A percentile compares a stretch with the other conserved stretches of the same genome.
Conservation (phyloP, 2,113 vertebrate species). For the Zosterops borbonicus region DNA sequence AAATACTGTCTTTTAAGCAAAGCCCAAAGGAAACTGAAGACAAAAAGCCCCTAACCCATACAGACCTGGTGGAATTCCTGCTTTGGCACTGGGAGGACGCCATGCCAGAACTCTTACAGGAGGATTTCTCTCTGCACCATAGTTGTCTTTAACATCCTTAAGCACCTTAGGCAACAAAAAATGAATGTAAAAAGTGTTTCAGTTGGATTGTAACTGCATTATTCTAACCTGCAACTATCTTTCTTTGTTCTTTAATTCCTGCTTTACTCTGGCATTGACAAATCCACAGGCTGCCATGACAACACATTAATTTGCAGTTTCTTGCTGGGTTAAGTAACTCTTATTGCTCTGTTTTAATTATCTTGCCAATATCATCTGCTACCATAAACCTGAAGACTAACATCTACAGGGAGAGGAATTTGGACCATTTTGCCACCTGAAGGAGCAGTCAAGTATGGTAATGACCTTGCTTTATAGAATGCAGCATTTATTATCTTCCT, state of each 20-base stretch:
- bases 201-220: neutral
- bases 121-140: neutral
- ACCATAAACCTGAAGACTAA: neutral
- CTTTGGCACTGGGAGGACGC: constrained; percentile 64
- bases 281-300: neutral
- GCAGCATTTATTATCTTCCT: neutral
- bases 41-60: neutral
- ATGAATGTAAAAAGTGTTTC: neutral
- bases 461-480: neutral
- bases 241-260: neutral
- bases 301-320: neutral
- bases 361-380: neutral
- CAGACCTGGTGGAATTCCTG: constrained; percentile 73
- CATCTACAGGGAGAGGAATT: neutral
- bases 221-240: neutral
- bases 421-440: neutral
- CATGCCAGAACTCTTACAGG: neutral
- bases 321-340: neutral
- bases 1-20: neutral
- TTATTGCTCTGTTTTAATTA: neutral
- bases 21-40: neutral
- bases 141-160: constrained; percentile 58
- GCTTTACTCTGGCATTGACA: neutral
- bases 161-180: neutral
- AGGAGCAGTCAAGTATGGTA: neutral